Base-by-base conservation (phyloP, 2,113 vertebrate species). In the Pungitius pungitius region DNA sequence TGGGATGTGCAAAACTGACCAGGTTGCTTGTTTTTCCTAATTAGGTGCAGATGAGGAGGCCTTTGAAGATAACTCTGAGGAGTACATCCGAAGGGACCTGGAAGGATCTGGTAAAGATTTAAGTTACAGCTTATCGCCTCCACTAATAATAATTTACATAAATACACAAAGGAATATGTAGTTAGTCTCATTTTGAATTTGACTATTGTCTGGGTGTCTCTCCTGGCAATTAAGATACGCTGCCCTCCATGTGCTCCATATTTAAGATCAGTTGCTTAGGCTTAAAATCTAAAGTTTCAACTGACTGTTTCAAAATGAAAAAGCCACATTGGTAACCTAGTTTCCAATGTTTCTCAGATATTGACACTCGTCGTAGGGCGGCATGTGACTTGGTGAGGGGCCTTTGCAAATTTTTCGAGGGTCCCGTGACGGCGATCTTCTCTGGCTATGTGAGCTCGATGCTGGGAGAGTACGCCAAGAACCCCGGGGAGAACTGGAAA, bases 21-120 rank as follows among this genome's bases (percentile, higher is more conserved):
- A 13, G 18, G n/a, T 51, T 66, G 13, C 2, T n/a, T 74, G 11
- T 64, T n/a, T 20, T 84, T 55, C 85, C 20, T 39, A 12, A 84
- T 59, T 76, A 99, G 98, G 96, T 94, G 97, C 97, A 45, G 98
- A 99, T 89, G 97, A 99, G 88, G 98, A 99, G 91, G 96, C 97
- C 4, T 99, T 99, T 95, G 98, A 99, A 91, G 98, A 99, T 90
- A 99, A 99, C 90, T 97, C 98, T 49, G 98, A 99, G 86, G 98
- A 99, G 85, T 99, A 99, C 76, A 99, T 99, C 77, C 93, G 97
- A 64, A 95, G 98, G 88, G 98, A 99, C 89, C 95, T 99, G 70
- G 98, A 99, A 94, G 98, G 98, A 91, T 99, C 98, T 73, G 98
- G 97, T 99, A 95, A 93, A 27, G 9, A 77, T n/a, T 59, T 60